Evolutionary conservation across 2,888 invertebrate species (phyloP).

Genomic region (Agrotis clavis): DNA sequence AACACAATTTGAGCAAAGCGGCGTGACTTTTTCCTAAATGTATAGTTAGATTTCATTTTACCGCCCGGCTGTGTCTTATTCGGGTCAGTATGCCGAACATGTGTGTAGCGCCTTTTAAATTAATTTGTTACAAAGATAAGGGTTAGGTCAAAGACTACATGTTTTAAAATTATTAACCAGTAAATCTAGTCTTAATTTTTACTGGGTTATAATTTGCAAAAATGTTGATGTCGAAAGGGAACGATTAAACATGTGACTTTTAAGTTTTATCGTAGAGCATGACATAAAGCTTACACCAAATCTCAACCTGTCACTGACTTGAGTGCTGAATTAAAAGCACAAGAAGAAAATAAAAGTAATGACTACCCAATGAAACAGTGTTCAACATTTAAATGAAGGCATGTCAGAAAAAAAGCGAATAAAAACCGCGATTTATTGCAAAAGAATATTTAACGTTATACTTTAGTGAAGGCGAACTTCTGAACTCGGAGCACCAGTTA

Average conservation of each 20-base stretch:
- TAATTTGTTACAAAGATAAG: slow-evolving; percentile 45
- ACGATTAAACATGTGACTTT: neutral
- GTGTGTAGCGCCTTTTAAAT: slow-evolving; percentile 17
- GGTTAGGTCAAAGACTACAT: slow-evolving; percentile 52
- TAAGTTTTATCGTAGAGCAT: slow-evolving; percentile 8
- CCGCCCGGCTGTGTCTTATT: neutral
- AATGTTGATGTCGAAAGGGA: neutral
- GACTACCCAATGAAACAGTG: slow-evolving; percentile 19
- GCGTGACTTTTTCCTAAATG: neutral
- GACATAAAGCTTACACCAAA: neutral
- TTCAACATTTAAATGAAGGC: slow-evolving; percentile 26
- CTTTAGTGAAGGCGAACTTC: slow-evolving; percentile 57
- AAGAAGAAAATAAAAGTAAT: slow-evolving; percentile 11
- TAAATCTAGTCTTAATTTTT: slow-evolving; percentile 15
- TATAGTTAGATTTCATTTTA: neutral
- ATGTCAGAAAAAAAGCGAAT: slow-evolving; percentile 23
- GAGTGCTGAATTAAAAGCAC: slow-evolving; percentile 1
- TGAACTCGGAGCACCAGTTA: slow-evolving; percentile 58
- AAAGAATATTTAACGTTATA: slow-evolving; percentile 41
- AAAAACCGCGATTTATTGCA: slow-evolving; percentile 37
- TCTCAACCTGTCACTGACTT: neutral
- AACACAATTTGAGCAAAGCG: neutral
- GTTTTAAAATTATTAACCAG: slow-evolving; percentile 25
- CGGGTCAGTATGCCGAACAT: neutral
- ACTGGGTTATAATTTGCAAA: neutral